Base-by-base conservation (phyloP, 2,797 vertebrate species). In the Tadarida brasiliensis region DNA sequence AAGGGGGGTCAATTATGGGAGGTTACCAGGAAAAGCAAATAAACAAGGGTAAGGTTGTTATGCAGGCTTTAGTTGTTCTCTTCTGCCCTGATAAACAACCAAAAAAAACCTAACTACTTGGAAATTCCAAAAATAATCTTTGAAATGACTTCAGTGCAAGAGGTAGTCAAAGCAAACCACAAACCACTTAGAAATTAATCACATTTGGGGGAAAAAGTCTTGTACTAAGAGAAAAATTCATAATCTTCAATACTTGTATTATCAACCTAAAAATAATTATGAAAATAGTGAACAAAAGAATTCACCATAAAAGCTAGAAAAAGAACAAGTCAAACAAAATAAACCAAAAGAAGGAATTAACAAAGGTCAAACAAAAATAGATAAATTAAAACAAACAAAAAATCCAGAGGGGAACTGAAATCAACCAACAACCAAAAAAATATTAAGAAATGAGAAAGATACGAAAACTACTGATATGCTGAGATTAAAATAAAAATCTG, bases 131-230 rank as follows among this genome's bases (percentile, higher is more conserved):
- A 90, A 44, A 49, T 39, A 82, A 74, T 90, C 33, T 83, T 84
- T 74, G 20, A 93, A 86, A 81, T 90, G 9, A 74, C 22, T 44
- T 90, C 26, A 39, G 44, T 85, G 12, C 54, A 56, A 59, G 11
- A 81, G 2, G 30, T 49, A 89, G 73, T n/a, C 39, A 68, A 93
- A 90, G 63, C 19, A 86, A 95, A 84, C 35, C 19, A 77, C 2
- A 80, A 56, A 67, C 19, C 49, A 85, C 71, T 78, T 65, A 85
- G 65, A 90, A 80, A 85, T 95, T 90, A 90, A 63, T 94, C 76
- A 87, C 33, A 51, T 56, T 78, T 81, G 39, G 17, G 33, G 33
- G 5, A 15, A 74, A 74, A 86, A 74, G 11, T 17, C n/a, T 51
- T 85, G 7, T 51, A 65, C 39, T 86, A 19, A 68, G 51, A 49